phyloP scores from a whole-genome alignment of 2,888 invertebrate species.

The Xestia sexstrigata region DNA sequence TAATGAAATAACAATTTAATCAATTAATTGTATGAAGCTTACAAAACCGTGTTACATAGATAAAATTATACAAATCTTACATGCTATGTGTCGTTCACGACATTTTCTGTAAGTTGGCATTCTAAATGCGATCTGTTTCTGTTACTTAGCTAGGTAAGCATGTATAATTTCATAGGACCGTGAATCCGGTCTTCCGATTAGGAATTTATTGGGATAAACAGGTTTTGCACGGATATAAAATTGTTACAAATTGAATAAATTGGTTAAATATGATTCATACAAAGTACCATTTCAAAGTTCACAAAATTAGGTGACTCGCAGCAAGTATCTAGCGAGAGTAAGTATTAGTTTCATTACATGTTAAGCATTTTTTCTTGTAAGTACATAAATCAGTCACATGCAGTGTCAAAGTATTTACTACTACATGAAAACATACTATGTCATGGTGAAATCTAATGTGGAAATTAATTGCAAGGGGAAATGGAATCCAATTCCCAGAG shows the following conservation, averaged over 20 bases:
- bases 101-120: neutral
- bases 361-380: neutral
- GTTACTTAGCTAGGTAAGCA: too few relatives aligned
- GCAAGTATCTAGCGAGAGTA: too few relatives aligned
- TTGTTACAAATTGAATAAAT: neutral
- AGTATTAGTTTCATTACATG: too few relatives aligned
- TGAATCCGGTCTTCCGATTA: too few relatives aligned
- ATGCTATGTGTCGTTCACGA: neutral
- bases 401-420: too few relatives aligned
- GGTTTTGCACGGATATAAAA: too few relatives aligned
- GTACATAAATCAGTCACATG: neutral
- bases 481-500: neutral
- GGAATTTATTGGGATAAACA: too few relatives aligned
- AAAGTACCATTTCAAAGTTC: too few relatives aligned
- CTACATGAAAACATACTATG: too few relatives aligned
- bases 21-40: conserved; percentile 7
- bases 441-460: neutral
- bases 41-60: conserved; percentile 15
- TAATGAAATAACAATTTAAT: conserved; percentile 14
- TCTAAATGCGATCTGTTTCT: neutral
- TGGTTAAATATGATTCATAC: neutral
- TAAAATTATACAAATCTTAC: neutral
- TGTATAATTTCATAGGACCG: too few relatives aligned
- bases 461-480: conserved; percentile 1
- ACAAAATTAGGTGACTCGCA: too few relatives aligned